Conservation (phyloP, 2,888 invertebrate species). For the Plemyria rubiginata region DNA sequence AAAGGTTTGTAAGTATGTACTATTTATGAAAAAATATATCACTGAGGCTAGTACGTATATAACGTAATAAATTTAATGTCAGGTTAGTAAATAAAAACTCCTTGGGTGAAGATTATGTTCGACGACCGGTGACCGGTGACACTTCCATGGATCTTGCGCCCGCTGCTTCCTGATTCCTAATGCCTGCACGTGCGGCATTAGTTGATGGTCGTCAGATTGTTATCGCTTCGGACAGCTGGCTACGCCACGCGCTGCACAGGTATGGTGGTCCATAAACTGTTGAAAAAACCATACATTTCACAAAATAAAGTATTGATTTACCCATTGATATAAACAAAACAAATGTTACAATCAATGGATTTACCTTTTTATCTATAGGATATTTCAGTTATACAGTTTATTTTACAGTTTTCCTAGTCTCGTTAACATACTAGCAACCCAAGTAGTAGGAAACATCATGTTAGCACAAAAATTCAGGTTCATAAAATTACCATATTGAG, state of each 20-base stretch:
- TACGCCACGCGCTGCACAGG: slow-evolving; percentile 33
- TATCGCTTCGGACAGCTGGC: slow-evolving; percentile 41
- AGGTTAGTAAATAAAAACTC: too few species aligned
- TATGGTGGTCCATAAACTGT: slow-evolving; percentile 17
- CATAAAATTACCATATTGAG: too few species aligned
- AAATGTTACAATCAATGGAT: too few species aligned
- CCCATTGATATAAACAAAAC: too few species aligned
- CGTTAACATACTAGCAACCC: too few species aligned
- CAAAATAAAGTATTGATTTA: neutral
- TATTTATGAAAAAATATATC: too few species aligned
- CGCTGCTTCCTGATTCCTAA: slow-evolving; percentile 33
- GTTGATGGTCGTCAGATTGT: slow-evolving; percentile 36
- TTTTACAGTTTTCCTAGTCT: too few species aligned
- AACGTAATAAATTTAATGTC: neutral
- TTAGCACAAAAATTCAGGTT: too few species aligned
- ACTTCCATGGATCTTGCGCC: slow-evolving; percentile 5
- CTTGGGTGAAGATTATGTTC: neutral
- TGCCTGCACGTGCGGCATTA: slow-evolving; percentile 39
- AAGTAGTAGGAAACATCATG: too few species aligned
- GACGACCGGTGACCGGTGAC: slow-evolving; percentile 7
- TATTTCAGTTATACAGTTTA: too few species aligned
- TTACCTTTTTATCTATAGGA: too few species aligned
- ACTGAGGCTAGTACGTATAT: neutral
- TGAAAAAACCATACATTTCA: neutral
- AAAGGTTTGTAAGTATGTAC: too few species aligned